Conservation (phyloP, 2,797 vertebrate genomes). For the Trichosurus vulpecula region DNA sequence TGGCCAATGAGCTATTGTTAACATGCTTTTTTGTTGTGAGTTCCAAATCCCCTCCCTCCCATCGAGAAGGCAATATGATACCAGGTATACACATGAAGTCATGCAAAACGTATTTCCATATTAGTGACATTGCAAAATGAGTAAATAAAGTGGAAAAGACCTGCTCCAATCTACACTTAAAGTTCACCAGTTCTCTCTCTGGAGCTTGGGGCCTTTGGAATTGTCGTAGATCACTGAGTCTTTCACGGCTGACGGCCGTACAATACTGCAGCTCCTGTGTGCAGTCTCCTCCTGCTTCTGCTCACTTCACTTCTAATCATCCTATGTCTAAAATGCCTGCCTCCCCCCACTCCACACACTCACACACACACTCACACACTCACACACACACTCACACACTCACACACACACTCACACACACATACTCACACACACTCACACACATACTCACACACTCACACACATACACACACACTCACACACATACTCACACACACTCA, state of each 20-base stretch:
- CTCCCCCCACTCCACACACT: too few species aligned
- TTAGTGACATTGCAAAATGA: not conserved
- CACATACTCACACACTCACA: too few species aligned
- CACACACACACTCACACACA: too few species aligned
- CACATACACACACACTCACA: too few species aligned
- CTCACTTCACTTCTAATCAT: not conserved
- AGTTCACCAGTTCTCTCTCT: not conserved
- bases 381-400: too few species aligned
- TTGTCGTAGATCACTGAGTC: not conserved
- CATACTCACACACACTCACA: too few species aligned
- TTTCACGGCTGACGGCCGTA: fast-evolving
- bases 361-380: too few species aligned
- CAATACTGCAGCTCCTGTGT: not conserved
- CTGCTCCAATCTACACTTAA: not conserved
- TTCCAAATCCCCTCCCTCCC: not conserved
- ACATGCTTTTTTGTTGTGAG: not conserved
- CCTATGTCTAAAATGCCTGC: too few species aligned
- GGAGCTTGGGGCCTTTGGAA: not conserved
- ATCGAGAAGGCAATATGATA: not conserved
- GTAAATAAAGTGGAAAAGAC: not conserved
- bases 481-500: too few species aligned
- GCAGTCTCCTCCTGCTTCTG: not conserved
- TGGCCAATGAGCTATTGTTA: not conserved
- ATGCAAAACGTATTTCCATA: not conserved
- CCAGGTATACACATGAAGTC: not conserved